A percentile compares a stretch with the other conserved stretches of the same genome.
These are phyloP conservation scores for Leucoma salicis DNA, from an alignment of 2,888 invertebrate species.

Conservation along the genomic window DNA sequence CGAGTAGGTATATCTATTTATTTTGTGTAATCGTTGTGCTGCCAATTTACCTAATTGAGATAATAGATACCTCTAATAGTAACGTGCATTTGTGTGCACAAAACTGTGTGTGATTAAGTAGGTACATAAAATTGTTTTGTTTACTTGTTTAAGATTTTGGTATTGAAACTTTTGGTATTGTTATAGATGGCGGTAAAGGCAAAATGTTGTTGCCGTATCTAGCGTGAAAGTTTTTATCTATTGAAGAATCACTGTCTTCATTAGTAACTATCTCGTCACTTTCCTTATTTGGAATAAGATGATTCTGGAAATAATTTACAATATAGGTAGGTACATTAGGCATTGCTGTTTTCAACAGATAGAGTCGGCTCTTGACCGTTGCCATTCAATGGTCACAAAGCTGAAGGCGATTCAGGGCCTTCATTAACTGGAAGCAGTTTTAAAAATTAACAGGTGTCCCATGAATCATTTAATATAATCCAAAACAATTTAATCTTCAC, in stretches of 20 bases:
- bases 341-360: no score
- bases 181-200: slow-evolving; percentile 70
- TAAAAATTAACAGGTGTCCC: no score
- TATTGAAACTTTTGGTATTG: slow-evolving; percentile 72
- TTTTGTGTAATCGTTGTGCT: no score
- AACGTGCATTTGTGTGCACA: neutral
- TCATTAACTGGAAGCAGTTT: no score
- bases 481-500: no score
- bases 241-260: slow-evolving; percentile 53
- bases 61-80: neutral
- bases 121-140: neutral
- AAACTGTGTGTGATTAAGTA: neutral
- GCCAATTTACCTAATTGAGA: neutral
- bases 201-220: slow-evolving; percentile 77
- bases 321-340: neutral
- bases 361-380: no score
- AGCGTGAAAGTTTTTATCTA: slow-evolving; percentile 73
- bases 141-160: slow-evolving; percentile 37
- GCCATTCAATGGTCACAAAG: no score
- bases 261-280: slow-evolving; percentile 23
- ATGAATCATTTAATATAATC: no score
- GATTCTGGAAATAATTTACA: slow-evolving; percentile 59
- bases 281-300: slow-evolving; percentile 40
- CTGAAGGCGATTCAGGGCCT: no score
- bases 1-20: no score